These are phyloP conservation scores for Aptenodytes forsteri DNA, from an alignment of 2,113 vertebrate species.

Conservation along the genomic window DNA sequence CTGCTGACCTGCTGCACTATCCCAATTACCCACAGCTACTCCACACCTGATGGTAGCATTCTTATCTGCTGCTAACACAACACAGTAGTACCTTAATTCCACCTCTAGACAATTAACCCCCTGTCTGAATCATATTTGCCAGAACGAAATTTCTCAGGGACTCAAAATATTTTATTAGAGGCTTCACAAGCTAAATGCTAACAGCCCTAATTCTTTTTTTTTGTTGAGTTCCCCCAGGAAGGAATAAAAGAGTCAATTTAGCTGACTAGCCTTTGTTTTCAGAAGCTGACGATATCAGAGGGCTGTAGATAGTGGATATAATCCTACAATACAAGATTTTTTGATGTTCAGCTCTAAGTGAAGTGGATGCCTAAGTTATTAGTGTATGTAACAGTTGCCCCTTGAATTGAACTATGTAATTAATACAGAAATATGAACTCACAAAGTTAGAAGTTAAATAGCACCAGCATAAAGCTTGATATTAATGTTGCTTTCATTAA, in stretches of 20 bases:
- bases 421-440: slow-evolving; percentile 16
- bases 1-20: neutral
- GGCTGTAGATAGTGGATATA: slow-evolving; percentile 19
- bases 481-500: slow-evolving; percentile 11
- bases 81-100: neutral
- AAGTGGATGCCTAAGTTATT: neutral
- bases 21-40: neutral
- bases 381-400: neutral
- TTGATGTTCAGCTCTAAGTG: slow-evolving; percentile 37
- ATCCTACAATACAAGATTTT: slow-evolving; percentile 27
- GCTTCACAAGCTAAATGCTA: slow-evolving; percentile 1
- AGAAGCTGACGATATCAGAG: neutral
- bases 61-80: slow-evolving; percentile 8
- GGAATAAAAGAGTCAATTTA: slow-evolving; percentile 37
- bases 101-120: slow-evolving; percentile 20
- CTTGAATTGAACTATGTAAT: neutral
- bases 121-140: neutral
- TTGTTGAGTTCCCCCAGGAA: neutral
- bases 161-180: slow-evolving; percentile 22
- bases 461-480: neutral
- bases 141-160: neutral
- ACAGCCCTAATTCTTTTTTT: neutral
- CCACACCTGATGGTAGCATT: neutral
- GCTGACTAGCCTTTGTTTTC: slow-evolving; percentile 45
- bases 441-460: neutral